phyloP scores from a whole-genome alignment of 1,140 invertebrate species.

The Pteromalus puparum region DNA sequence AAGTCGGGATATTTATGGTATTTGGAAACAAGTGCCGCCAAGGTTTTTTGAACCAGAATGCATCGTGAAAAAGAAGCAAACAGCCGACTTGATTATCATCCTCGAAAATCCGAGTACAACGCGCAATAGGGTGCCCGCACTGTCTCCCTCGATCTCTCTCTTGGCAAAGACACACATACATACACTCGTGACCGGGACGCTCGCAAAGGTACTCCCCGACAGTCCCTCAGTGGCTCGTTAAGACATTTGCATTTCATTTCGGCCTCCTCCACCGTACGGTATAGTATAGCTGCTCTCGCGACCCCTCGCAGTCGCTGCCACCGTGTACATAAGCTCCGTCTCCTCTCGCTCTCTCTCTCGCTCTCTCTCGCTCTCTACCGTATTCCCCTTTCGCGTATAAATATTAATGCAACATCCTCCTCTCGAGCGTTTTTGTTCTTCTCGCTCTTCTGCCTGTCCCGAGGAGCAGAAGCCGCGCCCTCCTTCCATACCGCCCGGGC shows the following conservation, averaged over 20 bases:
- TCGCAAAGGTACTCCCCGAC: slow-evolving; percentile 64
- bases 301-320: slow-evolving; percentile 2
- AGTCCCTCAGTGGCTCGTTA: slow-evolving; percentile 76
- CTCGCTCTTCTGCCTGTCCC: slow-evolving; percentile 57
- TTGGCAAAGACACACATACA: not conserved
- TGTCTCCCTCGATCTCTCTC: too few species aligned
- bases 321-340: slow-evolving; percentile 4
- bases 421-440: slow-evolving; percentile 74
- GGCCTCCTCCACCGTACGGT: slow-evolving; percentile 44
- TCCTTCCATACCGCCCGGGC: slow-evolving; percentile 53
- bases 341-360: slow-evolving; percentile 53
- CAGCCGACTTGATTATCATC: not conserved
- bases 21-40: too few species aligned
- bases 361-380: slow-evolving; percentile 55
- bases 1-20: too few species aligned
- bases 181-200: slow-evolving; percentile 67
- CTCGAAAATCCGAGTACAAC: not conserved
- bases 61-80: too few species aligned
- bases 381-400: slow-evolving; percentile 71
- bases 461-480: not conserved
- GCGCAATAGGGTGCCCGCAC: not conserved
- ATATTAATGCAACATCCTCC: slow-evolving; percentile 77
- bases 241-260: slow-evolving; percentile 76
- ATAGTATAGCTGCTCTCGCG: not conserved
- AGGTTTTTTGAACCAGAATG: too few species aligned